Evolutionary conservation across 2,888 invertebrate genomes (phyloP).

Genomic region (Minunthozetes semirufus): DNA sequence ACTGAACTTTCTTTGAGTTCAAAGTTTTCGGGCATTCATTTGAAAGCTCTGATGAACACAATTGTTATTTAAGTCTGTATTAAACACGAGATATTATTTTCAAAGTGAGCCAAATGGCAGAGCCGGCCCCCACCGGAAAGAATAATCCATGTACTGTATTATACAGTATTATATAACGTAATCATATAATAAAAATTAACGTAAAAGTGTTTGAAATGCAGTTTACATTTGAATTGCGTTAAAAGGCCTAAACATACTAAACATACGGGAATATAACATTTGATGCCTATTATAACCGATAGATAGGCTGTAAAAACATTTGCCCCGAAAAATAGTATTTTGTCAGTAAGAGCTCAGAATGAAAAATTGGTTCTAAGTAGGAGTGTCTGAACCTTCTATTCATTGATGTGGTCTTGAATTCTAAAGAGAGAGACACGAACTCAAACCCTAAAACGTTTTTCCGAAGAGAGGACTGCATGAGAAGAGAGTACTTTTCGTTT

Average conservation of each 20-base stretch:
- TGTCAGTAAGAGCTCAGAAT: conserved; percentile 11
- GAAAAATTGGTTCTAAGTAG: conserved; percentile 6
- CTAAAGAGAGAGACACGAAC: conserved; percentile 17
- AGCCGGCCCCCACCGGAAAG: conserved; percentile 12
- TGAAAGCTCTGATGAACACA: conserved; percentile 20
- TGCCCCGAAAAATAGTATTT: not conserved
- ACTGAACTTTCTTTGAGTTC: conserved; percentile 10
- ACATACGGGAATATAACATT: conserved; percentile 21
- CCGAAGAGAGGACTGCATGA: not conserved
- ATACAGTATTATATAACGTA: not conserved
- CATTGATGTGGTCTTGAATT: conserved; percentile 5
- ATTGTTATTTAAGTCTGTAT: not conserved
- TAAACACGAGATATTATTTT: not conserved
- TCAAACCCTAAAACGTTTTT: conserved; percentile 15
- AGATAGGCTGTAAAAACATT: conserved; percentile 10
- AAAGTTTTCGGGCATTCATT: conserved; percentile 3
- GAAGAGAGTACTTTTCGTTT: conserved; percentile 15
- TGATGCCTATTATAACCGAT: conserved; percentile 13
- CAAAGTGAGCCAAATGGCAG: not conserved
- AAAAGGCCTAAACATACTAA: no score
- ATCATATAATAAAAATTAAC: not conserved
- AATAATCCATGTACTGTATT: not conserved
- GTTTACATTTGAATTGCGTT: not conserved
- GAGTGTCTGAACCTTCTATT: conserved; percentile 9
- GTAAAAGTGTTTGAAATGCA: not conserved